Base-by-base conservation (phyloP, 2,888 invertebrate genomes). In the Tiliacea citrago region DNA sequence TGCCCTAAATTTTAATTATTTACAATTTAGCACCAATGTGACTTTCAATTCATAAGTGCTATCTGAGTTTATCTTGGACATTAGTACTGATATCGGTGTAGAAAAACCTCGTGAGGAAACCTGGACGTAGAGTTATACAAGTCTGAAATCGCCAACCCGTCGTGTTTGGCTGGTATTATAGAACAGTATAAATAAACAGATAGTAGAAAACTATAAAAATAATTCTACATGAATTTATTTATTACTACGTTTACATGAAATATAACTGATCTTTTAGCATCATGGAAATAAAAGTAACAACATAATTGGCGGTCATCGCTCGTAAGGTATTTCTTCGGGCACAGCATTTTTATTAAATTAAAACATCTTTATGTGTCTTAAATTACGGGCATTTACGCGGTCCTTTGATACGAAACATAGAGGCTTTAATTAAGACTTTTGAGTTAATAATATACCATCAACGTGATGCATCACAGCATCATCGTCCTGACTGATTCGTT, bases 281-380 rank as follows among this genome's bases (percentile, higher is more conserved):
- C 21, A 24, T 68, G 42, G n/a, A 49, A 45, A 53, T 58, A 67
- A 82, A 82, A 79, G 55, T 67, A 80, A 63, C 53, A 53, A 55
- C 55, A 9, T 80, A 79, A 79, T 83, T 83, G 62, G n/a, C 39
- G 83, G 83, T 67, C 83, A 68, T 67, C 79, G 53, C 13, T 68
- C 79, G 81, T 4, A 18, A 83, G 83, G 79, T 58, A 80, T 83
- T 82, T 79, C 63, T 71, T 72, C 58, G 83, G 62, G 62, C 35
- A 35, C 77, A 24, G 35, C 79, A 49, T 58, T 72, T 74, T 79
- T 80, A 79, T 60, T 72, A 83, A 80, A 63, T 79, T 79, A 65
- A 71, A 65, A 60, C 63, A 35, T 67, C 62, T 83, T 83, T 67
- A 80, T 82, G 79, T 67, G 53, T 63, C 53, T 80, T 72, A 67